phyloP scores from a whole-genome alignment of 2,797 vertebrate species.

The Danio choprae region DNA sequence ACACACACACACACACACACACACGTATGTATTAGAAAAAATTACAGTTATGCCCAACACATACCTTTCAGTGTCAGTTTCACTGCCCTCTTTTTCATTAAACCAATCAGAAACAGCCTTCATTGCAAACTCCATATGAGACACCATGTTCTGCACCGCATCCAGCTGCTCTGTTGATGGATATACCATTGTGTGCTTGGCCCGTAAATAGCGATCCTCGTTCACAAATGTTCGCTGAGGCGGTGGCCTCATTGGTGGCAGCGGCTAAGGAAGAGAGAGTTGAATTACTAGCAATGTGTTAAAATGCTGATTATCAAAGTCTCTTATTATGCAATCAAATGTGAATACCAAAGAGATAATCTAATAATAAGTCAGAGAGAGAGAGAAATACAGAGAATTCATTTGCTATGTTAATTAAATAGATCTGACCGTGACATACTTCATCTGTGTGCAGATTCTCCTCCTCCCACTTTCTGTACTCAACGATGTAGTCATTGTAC shows the following conservation, averaged over 20 bases:
- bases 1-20: too few species aligned
- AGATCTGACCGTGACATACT: conserved; percentile 20
- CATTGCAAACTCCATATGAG: conserved; percentile 89
- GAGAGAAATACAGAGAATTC: not conserved
- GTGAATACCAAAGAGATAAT: not conserved
- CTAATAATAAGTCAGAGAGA: not conserved
- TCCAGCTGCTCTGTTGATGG: conserved; percentile 91
- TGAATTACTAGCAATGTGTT: not conserved
- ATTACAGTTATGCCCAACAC: conserved; percentile 47
- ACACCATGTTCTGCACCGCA: conserved; percentile 91
- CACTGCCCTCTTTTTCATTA: conserved; percentile 80
- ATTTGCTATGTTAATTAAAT: not conserved
- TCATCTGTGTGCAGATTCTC: conserved; percentile 65
- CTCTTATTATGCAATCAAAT: not conserved
- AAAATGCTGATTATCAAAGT: not conserved
- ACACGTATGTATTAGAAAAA: not conserved
- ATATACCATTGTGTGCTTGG: conserved; percentile 92
- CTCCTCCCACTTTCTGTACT: conserved; percentile 71
- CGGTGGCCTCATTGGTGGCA: conserved; percentile 63
- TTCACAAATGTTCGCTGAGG: conserved; percentile 87
- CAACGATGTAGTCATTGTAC: conserved; percentile 73
- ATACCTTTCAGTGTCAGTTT: conserved; percentile 68
- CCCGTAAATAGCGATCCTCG: conserved; percentile 91
- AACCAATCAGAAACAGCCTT: conserved; percentile 92
- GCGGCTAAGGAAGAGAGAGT: conserved; percentile 12